Base-by-base conservation (phyloP, 1,140 invertebrate genomes). In the Ips nitidus region DNA sequence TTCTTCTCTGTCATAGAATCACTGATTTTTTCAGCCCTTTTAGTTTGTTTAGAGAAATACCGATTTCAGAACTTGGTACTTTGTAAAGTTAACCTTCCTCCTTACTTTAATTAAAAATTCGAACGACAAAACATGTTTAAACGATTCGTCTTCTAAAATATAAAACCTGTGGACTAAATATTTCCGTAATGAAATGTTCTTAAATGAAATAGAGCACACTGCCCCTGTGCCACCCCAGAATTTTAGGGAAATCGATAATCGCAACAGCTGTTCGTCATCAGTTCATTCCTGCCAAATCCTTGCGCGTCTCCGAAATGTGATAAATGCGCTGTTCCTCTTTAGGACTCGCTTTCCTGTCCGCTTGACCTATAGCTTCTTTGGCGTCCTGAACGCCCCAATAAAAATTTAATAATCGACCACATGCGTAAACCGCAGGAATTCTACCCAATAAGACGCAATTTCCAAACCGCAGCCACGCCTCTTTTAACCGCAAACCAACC, bases 401-500 rank as follows among this genome's bases (percentile, higher is more conserved):
- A 81, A 81, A 81, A 80, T 75, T 75, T 75, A 76, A 79, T 80
- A 79, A 80, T 78, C 78, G 74, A 77, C 78, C 79, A 81, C 80
- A 81, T 80, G 78, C 80, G 80, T 79, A 75, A 81, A 81, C 80
- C 81, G 75, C 80, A 82, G 80, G 75, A 74, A 70, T 76, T 66
- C 70, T 74, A 74, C 71, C 81, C 80, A 81, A 81, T 81, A 71
- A 70, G 74, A 72, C 57, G 71, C 66, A 67, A 76, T 74, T 68
- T 75, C 73, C 69, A 74, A 78, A 81, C 81, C 80, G 76, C 79
- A 79, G 76, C 78, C 75, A 71, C 80, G 79, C 80, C 81, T 74
- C 72, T 77, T 77, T 77, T 81, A 81, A 82, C 81, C 81, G 74
- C 81, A 82, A 82, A 82, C 81, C 81, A 82, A 82, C 81, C 81